Base-by-base conservation (phyloP, 2,888 invertebrate species). In the Drosophila leonis region DNA sequence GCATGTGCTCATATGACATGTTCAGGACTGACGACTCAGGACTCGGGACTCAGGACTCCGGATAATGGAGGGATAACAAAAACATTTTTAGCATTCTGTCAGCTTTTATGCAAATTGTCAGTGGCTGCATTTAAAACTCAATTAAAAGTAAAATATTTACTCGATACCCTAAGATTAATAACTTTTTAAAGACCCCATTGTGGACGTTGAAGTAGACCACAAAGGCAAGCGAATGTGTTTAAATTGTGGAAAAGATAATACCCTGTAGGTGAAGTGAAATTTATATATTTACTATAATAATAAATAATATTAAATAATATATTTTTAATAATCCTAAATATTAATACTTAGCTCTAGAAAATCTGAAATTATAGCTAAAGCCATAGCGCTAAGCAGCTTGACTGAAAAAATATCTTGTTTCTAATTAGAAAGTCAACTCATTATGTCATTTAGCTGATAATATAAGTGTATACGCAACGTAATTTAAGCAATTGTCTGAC, bases 91-190 rank as follows among this genome's bases (percentile, higher is more conserved):
- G 61, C n/a, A 39, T 60, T 41, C 29, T 63, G 64, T 61, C 71
- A 56, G 72, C 67, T 73, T 65, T 72, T 76, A 89, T 89, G 89
- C 84, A 84, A 89, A 89, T 85, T 82, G 65, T 66, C 80, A 29
- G 62, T 55, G 51, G 56, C 62, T 63, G 56, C 69, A 67, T 77
- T 82, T 73, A 60, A 89, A 78, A 89, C 82, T 87, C 84, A 79
- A 89, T 84, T 89, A 87, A 76, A 83, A 75, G 72, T 74, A 65
- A 83, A 83, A 87, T 78, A 88, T 89, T 87, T 76, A 87, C 84
- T 86, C 78, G 78, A 88, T 86, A 78, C 75, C 87, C 51, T 31
- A 73, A 89, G 84, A 84, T 81, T 87, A 75, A 89, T 84, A 84
- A 83, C 74, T 60, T 75, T 81, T 81, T 70, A 72, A 78, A 57